Evolutionary conservation across 2,797 vertebrate genomes (phyloP).

Genomic region (Eutrigla gurnardus): DNA sequence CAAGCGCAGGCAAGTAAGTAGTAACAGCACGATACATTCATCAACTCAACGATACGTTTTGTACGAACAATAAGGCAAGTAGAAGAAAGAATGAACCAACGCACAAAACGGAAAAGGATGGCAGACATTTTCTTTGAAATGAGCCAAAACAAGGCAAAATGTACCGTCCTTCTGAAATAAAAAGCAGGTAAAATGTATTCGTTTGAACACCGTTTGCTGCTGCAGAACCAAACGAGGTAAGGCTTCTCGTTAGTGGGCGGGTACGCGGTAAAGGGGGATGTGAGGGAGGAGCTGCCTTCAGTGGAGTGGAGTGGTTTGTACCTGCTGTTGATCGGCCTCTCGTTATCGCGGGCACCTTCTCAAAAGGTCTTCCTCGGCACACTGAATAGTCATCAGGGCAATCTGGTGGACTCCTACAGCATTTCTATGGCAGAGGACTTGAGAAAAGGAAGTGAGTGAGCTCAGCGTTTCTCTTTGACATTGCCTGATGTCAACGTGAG

Average conservation of each 20-base stretch:
- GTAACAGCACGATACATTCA: conserved; percentile 98
- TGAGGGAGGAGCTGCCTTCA: conserved; percentile 71
- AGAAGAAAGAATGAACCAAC: conserved; percentile 74
- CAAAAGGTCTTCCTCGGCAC: conserved; percentile 4
- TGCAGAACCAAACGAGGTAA: conserved; percentile 60
- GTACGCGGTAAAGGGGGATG: conserved; percentile 39
- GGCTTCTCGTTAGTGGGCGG: conserved; percentile 65
- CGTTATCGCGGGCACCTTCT: conserved; percentile 5
- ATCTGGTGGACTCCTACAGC: conserved; percentile 46
- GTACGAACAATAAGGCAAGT: conserved; percentile 88
- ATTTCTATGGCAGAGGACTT: conserved; percentile 32
- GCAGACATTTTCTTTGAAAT: conserved; percentile 73
- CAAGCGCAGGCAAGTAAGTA: conserved; percentile 98
- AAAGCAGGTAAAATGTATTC: conserved; percentile 48
- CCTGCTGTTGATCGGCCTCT: conserved; percentile 51
- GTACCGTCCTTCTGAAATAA: conserved; percentile 51
- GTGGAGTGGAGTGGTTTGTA: conserved; percentile 52
- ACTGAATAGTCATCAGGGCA: conserved; percentile 42
- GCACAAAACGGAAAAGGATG: conserved; percentile 67
- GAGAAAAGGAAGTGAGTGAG: conserved; percentile 33
- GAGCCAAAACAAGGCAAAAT: conserved; percentile 69
- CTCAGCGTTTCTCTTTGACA: conserved; percentile 52
- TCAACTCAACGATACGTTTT: conserved; percentile 90
- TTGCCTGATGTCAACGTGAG: conserved; percentile 43
- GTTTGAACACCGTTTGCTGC: conserved; percentile 38